Base-by-base conservation (phyloP, 2,888 invertebrate genomes). In the Agrenia bidenticulata region DNA sequence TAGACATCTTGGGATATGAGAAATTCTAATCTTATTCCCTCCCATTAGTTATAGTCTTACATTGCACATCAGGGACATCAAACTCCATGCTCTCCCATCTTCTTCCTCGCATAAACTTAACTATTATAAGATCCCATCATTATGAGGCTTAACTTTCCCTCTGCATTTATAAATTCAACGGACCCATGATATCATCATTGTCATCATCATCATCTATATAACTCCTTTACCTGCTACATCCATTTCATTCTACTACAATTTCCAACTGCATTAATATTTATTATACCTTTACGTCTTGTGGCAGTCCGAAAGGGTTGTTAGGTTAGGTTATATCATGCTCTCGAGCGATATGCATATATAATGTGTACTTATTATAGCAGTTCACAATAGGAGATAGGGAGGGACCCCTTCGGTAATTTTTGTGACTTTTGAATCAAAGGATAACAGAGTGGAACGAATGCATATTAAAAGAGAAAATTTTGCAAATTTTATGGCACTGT, bases 1-100 rank as follows among this genome's bases (percentile, higher is more conserved):
- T 53, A 57, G 57, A 41, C 41, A 49, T 65, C 64, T 61, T 61
- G 41, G 51, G 65, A 61, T 59, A 64, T 58, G 59, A 64, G 58
- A 64, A 59, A 64, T 64, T 64, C 58, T 58, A 64, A 64, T 64
- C 64, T 64, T 58, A 66, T 69, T 62, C 64, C 61, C 62, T 69
- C 62, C 69, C 69, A 69, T 69, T 69, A 66, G 69, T 64, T 66
- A n/a, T n/a, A n/a, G n/a, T n/a, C n/a, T n/a, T n/a, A 64, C 66
- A 66, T 64, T 59, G 66, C 61, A 64, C 69, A 69, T 69, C 62
- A 64, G 69, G 69, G 69, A 69, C 64, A 54, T 51, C 26, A 1
- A 9, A 7, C 11, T 23, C 26, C 63, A 24, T 32, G 32, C 32
- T 49, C 17, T 51, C 42, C 21, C 57, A 37, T 17, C 32, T 45